Conservation (phyloP, 1,140 invertebrate genomes). For the Heliconius eleuchia region DNA sequence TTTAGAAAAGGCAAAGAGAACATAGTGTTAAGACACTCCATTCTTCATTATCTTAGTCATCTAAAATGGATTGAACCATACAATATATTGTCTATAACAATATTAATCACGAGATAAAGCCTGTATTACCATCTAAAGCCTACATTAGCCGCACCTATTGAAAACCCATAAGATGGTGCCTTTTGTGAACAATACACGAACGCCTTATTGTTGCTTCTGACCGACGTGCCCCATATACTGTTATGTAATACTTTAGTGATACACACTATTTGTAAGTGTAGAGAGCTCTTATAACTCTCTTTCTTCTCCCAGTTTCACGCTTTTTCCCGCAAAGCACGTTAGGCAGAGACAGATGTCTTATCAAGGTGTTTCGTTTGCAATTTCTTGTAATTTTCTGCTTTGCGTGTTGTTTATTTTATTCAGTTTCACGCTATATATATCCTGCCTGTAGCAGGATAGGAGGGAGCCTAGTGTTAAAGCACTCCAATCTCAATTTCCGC, state of each 20-base stretch:
- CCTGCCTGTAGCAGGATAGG: no score
- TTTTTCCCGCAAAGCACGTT: no score
- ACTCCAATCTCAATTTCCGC: no score
- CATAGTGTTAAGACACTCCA: not conserved
- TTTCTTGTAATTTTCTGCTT: no score
- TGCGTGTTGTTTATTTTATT: no score
- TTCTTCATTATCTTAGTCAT: not conserved
- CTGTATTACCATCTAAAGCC: constrained; percentile 7
- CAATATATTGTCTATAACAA: constrained; percentile 1
- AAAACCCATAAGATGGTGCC: constrained; percentile 56
- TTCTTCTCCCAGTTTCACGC: no score
- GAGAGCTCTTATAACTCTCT: not conserved
- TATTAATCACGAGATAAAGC: constrained; percentile 4
- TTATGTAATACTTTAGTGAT: constrained; percentile 60
- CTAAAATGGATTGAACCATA: no score
- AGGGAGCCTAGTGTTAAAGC: no score
- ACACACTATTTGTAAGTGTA: constrained; percentile 35
- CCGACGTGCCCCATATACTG: constrained; percentile 72
- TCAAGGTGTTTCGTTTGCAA: no score
- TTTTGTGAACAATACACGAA: constrained; percentile 72
- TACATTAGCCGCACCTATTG: constrained; percentile 36
- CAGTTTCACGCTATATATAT: no score
- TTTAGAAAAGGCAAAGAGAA: no score
- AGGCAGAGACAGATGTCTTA: no score
- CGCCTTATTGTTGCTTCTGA: constrained; percentile 71